Conservation (phyloP, 2,113 vertebrate genomes). For the Syngnathus typhle region DNA sequence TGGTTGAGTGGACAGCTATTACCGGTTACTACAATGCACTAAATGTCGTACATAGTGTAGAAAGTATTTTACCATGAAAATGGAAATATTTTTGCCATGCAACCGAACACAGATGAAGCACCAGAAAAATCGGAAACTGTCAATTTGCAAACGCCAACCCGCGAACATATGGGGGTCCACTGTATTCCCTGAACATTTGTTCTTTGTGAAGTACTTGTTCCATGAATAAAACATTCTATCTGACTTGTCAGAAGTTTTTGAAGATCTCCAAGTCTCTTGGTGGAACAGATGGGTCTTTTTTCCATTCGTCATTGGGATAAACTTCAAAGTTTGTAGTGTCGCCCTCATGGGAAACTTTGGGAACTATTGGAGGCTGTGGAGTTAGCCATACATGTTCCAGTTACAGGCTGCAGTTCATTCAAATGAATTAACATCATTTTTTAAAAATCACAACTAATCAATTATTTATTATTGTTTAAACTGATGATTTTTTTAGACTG, state of each 20-base stretch:
- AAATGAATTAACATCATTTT: not conserved
- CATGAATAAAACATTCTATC: not conserved
- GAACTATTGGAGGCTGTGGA: constrained; percentile 85
- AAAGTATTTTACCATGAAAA: not conserved
- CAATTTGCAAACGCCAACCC: not conserved
- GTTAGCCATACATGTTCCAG: not conserved
- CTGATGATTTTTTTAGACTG: no score
- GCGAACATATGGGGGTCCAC: not conserved
- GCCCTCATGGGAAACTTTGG: constrained; percentile 84
- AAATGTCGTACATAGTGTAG: not conserved
- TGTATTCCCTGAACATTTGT: not conserved
- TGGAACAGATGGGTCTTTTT: constrained; percentile 73
- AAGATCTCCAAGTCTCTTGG: constrained; percentile 88
- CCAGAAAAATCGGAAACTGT: no score
- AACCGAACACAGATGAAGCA: not conserved
- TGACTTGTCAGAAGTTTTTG: constrained; percentile 80
- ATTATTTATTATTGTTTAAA: not conserved
- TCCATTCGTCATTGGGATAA: constrained; percentile 90
- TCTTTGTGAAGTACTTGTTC: not conserved
- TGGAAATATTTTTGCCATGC: no score
- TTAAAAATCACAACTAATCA: not conserved
- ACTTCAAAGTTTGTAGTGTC: constrained; percentile 97
- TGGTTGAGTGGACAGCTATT: not conserved
- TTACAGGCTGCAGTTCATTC: not conserved
- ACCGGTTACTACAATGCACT: not conserved